Percentiles rank a stretch among this genome's conserved stretches.
Conservation (phyloP, 2,888 invertebrate species). For the Amaurobius ferox region DNA sequence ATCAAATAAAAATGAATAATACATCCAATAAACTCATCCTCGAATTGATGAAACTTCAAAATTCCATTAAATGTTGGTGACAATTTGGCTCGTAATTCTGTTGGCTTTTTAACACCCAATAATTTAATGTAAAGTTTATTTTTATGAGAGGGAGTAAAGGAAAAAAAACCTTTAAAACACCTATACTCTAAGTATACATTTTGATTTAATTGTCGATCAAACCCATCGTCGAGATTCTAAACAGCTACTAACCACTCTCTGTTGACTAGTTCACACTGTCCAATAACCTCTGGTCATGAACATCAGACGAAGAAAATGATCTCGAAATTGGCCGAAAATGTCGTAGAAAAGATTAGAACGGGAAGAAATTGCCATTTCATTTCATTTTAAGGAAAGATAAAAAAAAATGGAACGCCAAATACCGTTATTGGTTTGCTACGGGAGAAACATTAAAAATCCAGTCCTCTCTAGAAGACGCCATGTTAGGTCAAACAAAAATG, state of each 20-base stretch:
- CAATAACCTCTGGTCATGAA: slow-evolving; percentile 57
- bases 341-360: slow-evolving; percentile 39
- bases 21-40: no score
- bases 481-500: background rate
- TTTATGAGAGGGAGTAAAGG: background rate
- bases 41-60: no score
- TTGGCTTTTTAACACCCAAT: background rate
- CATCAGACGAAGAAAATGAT: slow-evolving; percentile 13
- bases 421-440: slow-evolving; percentile 21
- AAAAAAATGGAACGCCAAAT: slow-evolving; percentile 46
- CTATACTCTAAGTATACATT: slow-evolving; percentile 15
- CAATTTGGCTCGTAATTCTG: background rate
- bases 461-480: background rate
- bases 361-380: slow-evolving; percentile 58
- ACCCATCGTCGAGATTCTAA: slow-evolving; percentile 48
- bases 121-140: background rate
- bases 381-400: slow-evolving; percentile 52
- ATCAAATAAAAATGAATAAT: no score
- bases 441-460: background rate
- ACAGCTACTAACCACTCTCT: slow-evolving; percentile 49
- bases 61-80: no score
- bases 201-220: slow-evolving; percentile 40
- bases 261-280: slow-evolving; percentile 25
- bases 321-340: slow-evolving; percentile 47
- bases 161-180: background rate